A percentile compares a stretch with the other conserved stretches of the same genome.
phyloP scores from a whole-genome alignment of 2,113 vertebrate species.

The Dasyurus viverrinus region DNA sequence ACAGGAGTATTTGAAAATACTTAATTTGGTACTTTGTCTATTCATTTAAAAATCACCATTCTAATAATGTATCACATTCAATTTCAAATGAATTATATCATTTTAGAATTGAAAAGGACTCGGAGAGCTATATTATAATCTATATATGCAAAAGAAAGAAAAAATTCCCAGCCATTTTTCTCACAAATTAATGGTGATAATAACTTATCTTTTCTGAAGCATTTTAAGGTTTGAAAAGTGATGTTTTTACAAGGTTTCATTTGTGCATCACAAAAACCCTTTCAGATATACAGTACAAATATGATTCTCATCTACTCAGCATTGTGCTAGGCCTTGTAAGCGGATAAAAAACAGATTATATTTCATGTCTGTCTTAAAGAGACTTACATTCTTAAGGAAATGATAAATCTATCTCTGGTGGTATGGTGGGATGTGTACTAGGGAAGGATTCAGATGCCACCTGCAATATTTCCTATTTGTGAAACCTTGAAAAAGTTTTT shows the following conservation, averaged over 20 bases:
- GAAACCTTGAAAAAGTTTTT: neutral
- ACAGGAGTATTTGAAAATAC: neutral
- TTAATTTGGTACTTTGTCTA: neutral
- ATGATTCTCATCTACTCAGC: neutral
- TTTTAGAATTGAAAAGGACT: neutral
- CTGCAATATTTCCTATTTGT: neutral
- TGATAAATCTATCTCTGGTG: neutral
- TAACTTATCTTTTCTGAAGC: neutral
- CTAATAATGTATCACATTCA: neutral
- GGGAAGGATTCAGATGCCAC: neutral
- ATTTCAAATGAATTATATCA: neutral
- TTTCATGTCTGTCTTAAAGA: neutral
- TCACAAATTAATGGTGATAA: neutral
- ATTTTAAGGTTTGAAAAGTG: neutral
- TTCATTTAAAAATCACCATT: neutral
- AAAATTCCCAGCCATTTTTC: neutral
- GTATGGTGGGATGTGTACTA: neutral
- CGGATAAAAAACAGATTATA: neutral
- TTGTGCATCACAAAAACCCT: neutral
- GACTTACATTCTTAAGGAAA: neutral
- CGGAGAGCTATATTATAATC: neutral
- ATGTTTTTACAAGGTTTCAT: neutral
- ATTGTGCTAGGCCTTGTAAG: neutral
- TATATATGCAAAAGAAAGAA: neutral
- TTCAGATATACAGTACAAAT: neutral